Base-by-base conservation (phyloP, 2,113 vertebrate genomes). In the Catharus fuscescens region DNA sequence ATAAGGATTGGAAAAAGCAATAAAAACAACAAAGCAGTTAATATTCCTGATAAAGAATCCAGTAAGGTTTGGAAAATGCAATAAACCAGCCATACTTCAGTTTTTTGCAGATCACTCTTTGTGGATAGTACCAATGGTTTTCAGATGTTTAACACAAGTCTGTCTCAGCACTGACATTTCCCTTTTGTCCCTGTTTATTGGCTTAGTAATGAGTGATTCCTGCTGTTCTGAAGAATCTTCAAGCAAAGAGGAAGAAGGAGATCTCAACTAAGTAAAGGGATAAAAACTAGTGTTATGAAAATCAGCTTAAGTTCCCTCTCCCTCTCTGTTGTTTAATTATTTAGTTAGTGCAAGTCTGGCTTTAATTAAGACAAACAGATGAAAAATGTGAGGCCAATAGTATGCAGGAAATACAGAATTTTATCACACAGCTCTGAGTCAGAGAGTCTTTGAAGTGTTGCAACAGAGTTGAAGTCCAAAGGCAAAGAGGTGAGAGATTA, bases 381-480 rank as follows among this genome's bases (percentile, higher is more conserved):
- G 26, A 94, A 90, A 93, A 91, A 86, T 32, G 15, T 52, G 44
- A 93, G 25, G 48, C n/a, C 7, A 82, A 36, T 0, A 91, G 20
- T 48, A 86, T 26, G 52, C 18, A 89, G n/a, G 62, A 29, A 79
- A 44, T 56, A 25, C 12, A 67, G 17, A 71, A 90, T 80, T 88
- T 64, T 71, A 73, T 64, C 71, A 36, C 31, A 85, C 8, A 69
- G 42, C 48, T 31, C 32, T 70, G n/a, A 94, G 45, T 23, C 34
- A 74, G 24, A 76, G 42, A 84, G 32, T 53, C 38, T 88, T 92
- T 50, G 5, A 80, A 94, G 19, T 64, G 78, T 72, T 88, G 79
- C 42, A 77, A 53, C 96, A 95, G 66, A 92, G 93, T 64, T 94
- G 74, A 90, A 85, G n/a, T 72, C 86, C 89, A 83, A 97, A 96